Evolutionary conservation across 1,140 invertebrate species (phyloP).

Genomic region (Drosophila yakuba): DNA sequence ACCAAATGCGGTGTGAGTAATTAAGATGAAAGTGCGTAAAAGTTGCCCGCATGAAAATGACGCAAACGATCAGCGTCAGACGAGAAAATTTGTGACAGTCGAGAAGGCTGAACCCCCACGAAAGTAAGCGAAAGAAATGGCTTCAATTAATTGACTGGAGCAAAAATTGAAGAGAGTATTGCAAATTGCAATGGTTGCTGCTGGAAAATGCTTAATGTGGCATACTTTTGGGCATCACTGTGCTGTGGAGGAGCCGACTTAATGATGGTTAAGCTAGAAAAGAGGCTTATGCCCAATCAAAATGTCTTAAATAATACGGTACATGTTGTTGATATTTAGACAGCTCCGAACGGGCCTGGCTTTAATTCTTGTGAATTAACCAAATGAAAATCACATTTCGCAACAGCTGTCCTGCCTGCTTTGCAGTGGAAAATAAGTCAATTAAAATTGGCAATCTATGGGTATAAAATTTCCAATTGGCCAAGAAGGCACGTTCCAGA

Average conservation of each 20-base stretch:
- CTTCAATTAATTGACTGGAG: conserved; percentile 71
- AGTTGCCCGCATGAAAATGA: conserved; percentile 59
- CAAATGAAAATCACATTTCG: conserved; percentile 28
- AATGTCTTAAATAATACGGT: conserved; percentile 8
- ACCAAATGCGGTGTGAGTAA: conserved; percentile 59
- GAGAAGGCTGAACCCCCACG: neutral
- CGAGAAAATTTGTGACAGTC: conserved; percentile 4
- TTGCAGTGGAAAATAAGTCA: conserved; percentile 38
- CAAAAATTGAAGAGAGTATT: conserved; percentile 1
- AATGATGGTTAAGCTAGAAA: conserved; percentile 20
- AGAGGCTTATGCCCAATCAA: conserved; percentile 21
- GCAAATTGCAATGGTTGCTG: conserved; percentile 18
- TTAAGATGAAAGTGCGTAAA: conserved; percentile 69
- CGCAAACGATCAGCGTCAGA: conserved; percentile 38
- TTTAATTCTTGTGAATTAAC: conserved; percentile 39
- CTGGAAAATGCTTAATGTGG: conserved; percentile 11
- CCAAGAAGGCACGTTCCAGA: conserved; percentile 17
- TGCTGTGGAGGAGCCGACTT: neutral
- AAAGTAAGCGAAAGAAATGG: conserved; percentile 46
- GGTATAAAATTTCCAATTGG: conserved; percentile 38
- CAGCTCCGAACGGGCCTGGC: conserved; percentile 7
- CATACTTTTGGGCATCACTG: conserved; percentile 50
- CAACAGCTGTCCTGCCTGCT: conserved; percentile 16
- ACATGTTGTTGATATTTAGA: conserved; percentile 25
- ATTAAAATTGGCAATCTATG: conserved; percentile 54